These are phyloP conservation scores for Apis mellifera DNA, from an alignment of 1,140 invertebrate species.

Conservation along the genomic window DNA sequence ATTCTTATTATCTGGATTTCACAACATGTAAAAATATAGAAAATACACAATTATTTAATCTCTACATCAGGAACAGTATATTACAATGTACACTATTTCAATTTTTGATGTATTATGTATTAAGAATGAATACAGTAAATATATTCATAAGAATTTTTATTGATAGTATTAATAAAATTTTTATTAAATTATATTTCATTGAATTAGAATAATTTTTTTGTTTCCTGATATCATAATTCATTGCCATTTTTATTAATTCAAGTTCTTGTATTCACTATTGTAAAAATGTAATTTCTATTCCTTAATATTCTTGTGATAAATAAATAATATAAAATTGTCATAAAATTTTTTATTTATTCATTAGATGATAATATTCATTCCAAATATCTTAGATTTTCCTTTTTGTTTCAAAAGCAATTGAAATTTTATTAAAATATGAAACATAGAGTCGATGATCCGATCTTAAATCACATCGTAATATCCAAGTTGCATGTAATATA, in stretches of 20 bases:
- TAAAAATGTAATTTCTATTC: slow-evolving; percentile 27
- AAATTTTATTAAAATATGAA: no score
- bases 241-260: slow-evolving; percentile 63
- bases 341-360: background rate
- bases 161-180: slow-evolving; percentile 78
- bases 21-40: background rate
- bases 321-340: slow-evolving; percentile 5
- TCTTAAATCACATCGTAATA: no score
- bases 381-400: background rate
- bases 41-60: background rate
- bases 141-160: background rate
- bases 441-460: no score
- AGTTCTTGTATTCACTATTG: background rate
- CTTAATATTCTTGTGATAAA: slow-evolving; percentile 8
- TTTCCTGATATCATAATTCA: slow-evolving; percentile 13
- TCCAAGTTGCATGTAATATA: no score
- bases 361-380: background rate
- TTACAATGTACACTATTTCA: background rate
- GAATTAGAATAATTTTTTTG: background rate
- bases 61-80: background rate
- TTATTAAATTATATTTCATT: slow-evolving; percentile 47
- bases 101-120: background rate
- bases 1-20: background rate
- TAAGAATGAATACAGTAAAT: background rate
- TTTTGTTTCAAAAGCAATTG: no score